Evolutionary conservation across 2,888 invertebrate genomes (phyloP).

Genomic region (Tetranychus truncatus): DNA sequence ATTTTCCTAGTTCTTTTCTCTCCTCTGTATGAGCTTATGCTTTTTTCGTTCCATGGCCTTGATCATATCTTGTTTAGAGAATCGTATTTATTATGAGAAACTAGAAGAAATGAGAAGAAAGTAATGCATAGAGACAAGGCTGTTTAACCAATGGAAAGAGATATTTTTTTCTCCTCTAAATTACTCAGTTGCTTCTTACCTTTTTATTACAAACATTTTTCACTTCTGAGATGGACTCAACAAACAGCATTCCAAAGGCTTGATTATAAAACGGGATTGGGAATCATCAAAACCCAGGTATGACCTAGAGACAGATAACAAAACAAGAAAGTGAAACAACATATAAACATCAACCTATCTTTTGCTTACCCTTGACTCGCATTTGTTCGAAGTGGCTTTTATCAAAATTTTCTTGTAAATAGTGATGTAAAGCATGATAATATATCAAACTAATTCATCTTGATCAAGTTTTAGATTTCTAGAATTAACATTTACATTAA

Average conservation of each 20-base stretch:
- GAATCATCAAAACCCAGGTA: background rate
- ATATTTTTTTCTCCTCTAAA: background rate
- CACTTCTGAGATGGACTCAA: background rate
- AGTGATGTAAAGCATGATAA: background rate
- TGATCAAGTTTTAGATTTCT: background rate
- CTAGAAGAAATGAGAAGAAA: background rate
- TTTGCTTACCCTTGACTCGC: too few relatives aligned
- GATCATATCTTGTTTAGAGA: background rate
- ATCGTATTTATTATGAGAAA: background rate
- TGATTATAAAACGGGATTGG: background rate
- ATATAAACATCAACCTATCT: background rate
- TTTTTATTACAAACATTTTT: background rate
- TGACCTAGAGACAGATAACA: background rate
- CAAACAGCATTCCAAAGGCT: background rate
- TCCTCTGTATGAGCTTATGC: background rate
- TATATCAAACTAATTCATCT: constrained; percentile 1
- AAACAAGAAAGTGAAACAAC: background rate
- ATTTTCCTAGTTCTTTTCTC: background rate
- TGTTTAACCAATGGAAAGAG: background rate
- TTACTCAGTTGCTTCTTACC: background rate
- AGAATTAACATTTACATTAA: too few relatives aligned
- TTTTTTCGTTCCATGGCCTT: background rate
- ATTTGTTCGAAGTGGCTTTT: too few relatives aligned
- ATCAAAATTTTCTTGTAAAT: too few relatives aligned
- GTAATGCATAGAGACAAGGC: background rate